Conservation (phyloP, 2,888 invertebrate species). For the Rhingia campestris region DNA sequence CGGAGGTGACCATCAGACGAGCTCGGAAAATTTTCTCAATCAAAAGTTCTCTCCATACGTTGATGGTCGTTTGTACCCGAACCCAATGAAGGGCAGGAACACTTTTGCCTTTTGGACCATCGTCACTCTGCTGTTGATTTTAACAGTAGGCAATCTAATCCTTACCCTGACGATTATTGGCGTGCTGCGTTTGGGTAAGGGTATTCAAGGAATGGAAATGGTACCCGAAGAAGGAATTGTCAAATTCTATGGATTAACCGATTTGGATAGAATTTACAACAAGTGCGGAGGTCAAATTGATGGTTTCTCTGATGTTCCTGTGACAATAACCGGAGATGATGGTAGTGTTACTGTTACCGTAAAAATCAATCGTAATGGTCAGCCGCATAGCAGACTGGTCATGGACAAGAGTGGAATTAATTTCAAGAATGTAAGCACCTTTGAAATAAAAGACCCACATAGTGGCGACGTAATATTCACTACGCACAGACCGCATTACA, state of each 20-base stretch:
- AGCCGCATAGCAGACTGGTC: slow-evolving; percentile 83
- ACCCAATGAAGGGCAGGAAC: slow-evolving; percentile 78
- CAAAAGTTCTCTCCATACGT: slow-evolving; percentile 77
- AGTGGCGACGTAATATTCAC: slow-evolving; percentile 88
- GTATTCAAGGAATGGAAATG: slow-evolving; percentile 93
- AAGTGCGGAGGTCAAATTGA: slow-evolving; percentile 88
- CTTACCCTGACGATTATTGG: slow-evolving; percentile 91
- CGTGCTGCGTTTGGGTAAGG: slow-evolving; percentile 90
- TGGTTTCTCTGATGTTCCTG: slow-evolving; percentile 84
- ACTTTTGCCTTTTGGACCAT: slow-evolving; percentile 91
- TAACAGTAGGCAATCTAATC: slow-evolving; percentile 91
- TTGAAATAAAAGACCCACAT: slow-evolving; percentile 87
- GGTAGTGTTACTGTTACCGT: slow-evolving; percentile 81
- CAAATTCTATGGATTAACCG: slow-evolving; percentile 90
- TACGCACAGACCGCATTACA: slow-evolving; percentile 89
- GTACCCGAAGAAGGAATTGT: slow-evolving; percentile 88
- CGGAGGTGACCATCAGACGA: slow-evolving; percentile 74
- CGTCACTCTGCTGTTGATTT: slow-evolving; percentile 87
- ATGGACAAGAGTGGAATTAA: slow-evolving; percentile 88
- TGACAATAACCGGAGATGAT: slow-evolving; percentile 82
- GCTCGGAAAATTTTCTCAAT: slow-evolving; percentile 77
- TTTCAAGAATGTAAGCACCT: slow-evolving; percentile 87
- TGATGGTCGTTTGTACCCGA: slow-evolving; percentile 72
- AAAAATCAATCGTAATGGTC: slow-evolving; percentile 82
- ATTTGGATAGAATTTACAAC: slow-evolving; percentile 89